Evolutionary conservation across 2,888 invertebrate genomes (phyloP).

Genomic region (Drepana falcataria): DNA sequence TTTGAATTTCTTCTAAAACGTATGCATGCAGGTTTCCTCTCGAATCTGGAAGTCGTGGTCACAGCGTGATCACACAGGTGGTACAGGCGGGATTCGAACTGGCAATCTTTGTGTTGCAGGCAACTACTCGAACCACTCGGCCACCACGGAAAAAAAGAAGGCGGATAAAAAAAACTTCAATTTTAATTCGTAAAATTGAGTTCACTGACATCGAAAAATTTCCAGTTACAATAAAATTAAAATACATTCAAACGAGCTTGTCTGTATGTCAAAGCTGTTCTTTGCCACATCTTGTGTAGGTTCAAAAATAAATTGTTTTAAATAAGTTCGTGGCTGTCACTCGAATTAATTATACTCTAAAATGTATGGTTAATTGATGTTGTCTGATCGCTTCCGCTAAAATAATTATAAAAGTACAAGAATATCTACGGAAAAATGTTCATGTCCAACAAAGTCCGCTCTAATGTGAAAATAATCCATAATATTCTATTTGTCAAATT

Average conservation of each 20-base stretch:
- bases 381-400: neutral
- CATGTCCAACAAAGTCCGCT: neutral
- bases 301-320: neutral
- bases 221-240: neutral
- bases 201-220: neutral
- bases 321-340: neutral
- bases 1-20: too few species aligned
- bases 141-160: too few species aligned
- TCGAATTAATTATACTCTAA: neutral
- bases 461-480: constrained; percentile 14
- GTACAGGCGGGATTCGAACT: too few species aligned
- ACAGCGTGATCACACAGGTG: too few species aligned
- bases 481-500: constrained; percentile 40
- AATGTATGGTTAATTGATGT: neutral
- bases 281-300: neutral
- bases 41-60: too few species aligned
- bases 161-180: neutral
- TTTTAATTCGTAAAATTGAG: neutral
- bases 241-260: neutral
- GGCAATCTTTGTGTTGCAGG: too few species aligned
- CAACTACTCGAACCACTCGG: too few species aligned
- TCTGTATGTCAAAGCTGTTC: neutral
- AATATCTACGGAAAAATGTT: neutral
- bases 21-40: too few species aligned
- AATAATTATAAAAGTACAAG: neutral